Base-by-base conservation (phyloP, 2,113 vertebrate genomes). In the Taurulus bubalis region DNA sequence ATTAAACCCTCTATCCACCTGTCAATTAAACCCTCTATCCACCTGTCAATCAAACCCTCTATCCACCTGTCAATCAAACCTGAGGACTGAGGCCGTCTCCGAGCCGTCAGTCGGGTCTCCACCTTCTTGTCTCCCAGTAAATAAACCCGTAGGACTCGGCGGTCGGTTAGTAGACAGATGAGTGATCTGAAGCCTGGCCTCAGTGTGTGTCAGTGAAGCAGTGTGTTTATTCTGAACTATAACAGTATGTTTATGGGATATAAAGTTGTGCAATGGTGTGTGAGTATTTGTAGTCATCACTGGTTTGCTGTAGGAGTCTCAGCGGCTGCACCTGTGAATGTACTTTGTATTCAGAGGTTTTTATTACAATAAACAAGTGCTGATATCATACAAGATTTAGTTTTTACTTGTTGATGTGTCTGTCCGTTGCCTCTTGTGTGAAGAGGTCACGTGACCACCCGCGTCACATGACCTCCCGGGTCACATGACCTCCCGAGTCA, bases 271-370 rank as follows among this genome's bases (percentile, higher is more conserved):
- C 80, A 71, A 73, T 24, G 82, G 72, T 88, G 82, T 88, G 30
- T 69, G 85, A 87, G 70, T 91, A 82, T 91, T 78, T 84, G 86
- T 88, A 90, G 86, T 90, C 75, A 59, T 71, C 83, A 64, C 66
- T 87, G 89, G 82, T 89, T 88, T 85, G 83, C 86, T 79, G 86
- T 89, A 89, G 87, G 89, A 87, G 59, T 80, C 90, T 69, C 63
- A 22, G 70, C 79, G 86, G 88, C 87, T 87, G 85, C 92, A 82
- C 88, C 89, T 90, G 91, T 95, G 93, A 95, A 95, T 95, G 94
- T 94, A 93, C 86, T 95, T 95, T 95, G 92, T 95, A 95, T 91
- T 92, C 88, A 87, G 89, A 90, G 82, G 85, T 91, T 95, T 95
- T 94, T 94, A 93, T 87, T 87, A 93, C 84, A 95, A 94, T 95